Percentiles rank a stretch among this genome's conserved stretches.
Evolutionary conservation across 2,888 invertebrate genomes (phyloP).

Genomic region (Bruchidius siliquastri): DNA sequence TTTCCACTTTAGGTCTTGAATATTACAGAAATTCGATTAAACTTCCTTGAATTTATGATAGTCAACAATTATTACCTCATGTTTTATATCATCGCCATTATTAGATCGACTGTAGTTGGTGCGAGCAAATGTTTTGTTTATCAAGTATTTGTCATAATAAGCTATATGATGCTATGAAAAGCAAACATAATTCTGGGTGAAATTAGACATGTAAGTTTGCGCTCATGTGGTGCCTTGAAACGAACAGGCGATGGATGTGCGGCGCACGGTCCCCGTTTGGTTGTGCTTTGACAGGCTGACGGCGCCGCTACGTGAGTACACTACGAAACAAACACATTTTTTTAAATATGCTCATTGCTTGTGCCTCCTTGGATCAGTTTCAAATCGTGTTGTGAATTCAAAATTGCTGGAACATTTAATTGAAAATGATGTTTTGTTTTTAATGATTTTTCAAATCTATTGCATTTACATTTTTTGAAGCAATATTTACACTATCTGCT

Average conservation of each 20-base stretch:
- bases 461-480: too few relatives aligned
- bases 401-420: too few relatives aligned
- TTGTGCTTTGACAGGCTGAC: slow-evolving; percentile 37
- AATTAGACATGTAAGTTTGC: slow-evolving; percentile 43
- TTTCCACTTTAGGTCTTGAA: too few relatives aligned
- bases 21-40: too few relatives aligned
- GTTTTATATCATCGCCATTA: too few relatives aligned
- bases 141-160: background rate
- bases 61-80: too few relatives aligned
- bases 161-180: background rate
- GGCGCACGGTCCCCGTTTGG: slow-evolving; percentile 48
- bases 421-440: too few relatives aligned
- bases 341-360: background rate
- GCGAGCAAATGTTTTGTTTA: background rate
- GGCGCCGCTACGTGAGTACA: slow-evolving; percentile 49
- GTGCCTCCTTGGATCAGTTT: background rate
- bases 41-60: too few relatives aligned
- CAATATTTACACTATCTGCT: too few relatives aligned
- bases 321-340: background rate
- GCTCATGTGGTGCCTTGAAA: slow-evolving; percentile 49
- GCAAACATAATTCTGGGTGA: slow-evolving; percentile 15
- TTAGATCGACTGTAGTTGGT: too few relatives aligned
- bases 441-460: too few relatives aligned
- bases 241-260: slow-evolving; percentile 49
- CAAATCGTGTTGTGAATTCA: background rate